Conservation (phyloP, 2,797 vertebrate genomes). For the Sciaenops ocellatus region DNA sequence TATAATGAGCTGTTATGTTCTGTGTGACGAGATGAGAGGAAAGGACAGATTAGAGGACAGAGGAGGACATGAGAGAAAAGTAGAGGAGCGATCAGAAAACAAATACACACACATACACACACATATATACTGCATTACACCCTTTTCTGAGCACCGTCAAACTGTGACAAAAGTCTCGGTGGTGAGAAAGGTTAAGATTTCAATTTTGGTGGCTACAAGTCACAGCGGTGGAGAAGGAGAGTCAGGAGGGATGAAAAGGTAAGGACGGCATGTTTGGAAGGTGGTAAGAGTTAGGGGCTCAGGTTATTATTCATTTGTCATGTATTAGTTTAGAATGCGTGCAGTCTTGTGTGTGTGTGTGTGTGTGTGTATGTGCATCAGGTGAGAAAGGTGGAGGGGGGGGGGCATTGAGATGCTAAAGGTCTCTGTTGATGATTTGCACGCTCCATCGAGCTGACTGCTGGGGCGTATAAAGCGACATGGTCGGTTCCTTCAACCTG, state of each 20-base stretch:
- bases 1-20: conserved; percentile 81
- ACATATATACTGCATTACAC: conserved; percentile 14
- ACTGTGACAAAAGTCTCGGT: conserved; percentile 75
- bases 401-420: conserved; percentile 77
- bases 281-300: conserved; percentile 47
- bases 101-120: conserved; percentile 43
- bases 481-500: conserved; percentile 84
- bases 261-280: conserved; percentile 44
- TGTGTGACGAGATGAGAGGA: conserved; percentile 76
- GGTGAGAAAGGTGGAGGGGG: conserved; percentile 67
- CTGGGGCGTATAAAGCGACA: conserved; percentile 83
- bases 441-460: conserved; percentile 83
- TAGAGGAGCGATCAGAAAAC: conserved; percentile 38
- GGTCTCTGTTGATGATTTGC: conserved; percentile 87
- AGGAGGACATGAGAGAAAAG: conserved; percentile 53
- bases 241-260: conserved; percentile 55
- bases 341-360: conserved; percentile 21
- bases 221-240: conserved; percentile 58
- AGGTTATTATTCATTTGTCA: conserved; percentile 84
- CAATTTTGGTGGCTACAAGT: conserved; percentile 68
- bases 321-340: conserved; percentile 68
- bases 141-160: conserved; percentile 55
- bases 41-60: conserved; percentile 70
- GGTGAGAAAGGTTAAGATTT: conserved; percentile 78
- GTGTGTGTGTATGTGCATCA: conserved; percentile 39